Percentiles rank a stretch among this genome's conserved stretches.
Conservation (phyloP, 2,888 invertebrate species). For the Eudemis profundana region DNA sequence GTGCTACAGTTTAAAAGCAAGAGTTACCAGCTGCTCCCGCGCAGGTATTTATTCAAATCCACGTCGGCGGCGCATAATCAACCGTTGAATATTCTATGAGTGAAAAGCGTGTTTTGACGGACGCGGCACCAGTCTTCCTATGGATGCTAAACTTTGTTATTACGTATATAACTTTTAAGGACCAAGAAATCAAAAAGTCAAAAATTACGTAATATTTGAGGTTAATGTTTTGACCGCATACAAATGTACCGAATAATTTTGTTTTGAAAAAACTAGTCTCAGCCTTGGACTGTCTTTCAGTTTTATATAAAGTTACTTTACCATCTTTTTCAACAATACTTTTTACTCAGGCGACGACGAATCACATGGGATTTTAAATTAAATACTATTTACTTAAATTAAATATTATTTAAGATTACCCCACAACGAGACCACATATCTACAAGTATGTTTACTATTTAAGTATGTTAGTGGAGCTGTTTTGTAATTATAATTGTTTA, state of each 20-base stretch:
- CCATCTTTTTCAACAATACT: too few relatives aligned
- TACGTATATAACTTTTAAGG: background rate
- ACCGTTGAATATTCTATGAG: constrained; percentile 61
- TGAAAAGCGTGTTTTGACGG: constrained; percentile 54
- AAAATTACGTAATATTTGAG: background rate
- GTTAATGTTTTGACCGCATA: background rate
- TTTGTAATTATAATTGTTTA: constrained; percentile 34
- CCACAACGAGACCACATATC: constrained; percentile 8
- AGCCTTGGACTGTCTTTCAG: too few relatives aligned
- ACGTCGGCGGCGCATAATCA: constrained; percentile 38
- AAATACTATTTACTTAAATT: too few relatives aligned
- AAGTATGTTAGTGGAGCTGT: constrained; percentile 24
- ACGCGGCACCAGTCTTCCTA: constrained; percentile 31
- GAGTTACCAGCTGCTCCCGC: constrained; percentile 15
- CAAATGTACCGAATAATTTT: too few relatives aligned
- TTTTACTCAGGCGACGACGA: too few relatives aligned
- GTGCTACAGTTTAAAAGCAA: constrained; percentile 2
- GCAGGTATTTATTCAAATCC: constrained; percentile 44
- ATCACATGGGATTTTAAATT: too few relatives aligned
- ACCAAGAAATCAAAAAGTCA: background rate
- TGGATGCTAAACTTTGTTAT: background rate
- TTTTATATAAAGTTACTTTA: too few relatives aligned
- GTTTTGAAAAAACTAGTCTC: too few relatives aligned
- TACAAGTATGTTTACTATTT: constrained; percentile 4
- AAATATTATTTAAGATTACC: too few relatives aligned